Conservation (phyloP, 2,888 invertebrate genomes). For the Chelonus formosanus region DNA sequence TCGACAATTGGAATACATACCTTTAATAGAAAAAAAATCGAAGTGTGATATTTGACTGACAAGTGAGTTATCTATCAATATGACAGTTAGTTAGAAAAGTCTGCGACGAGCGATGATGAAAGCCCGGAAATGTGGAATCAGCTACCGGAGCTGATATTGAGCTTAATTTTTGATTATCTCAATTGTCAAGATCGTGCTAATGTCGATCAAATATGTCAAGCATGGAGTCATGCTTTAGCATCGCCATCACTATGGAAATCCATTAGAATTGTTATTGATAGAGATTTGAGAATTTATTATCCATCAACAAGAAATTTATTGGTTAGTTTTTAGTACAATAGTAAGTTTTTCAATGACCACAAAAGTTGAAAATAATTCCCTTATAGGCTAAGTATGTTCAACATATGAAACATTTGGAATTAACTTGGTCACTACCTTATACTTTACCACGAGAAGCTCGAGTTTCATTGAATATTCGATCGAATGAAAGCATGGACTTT, state of each 20-base stretch:
- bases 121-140: slow-evolving; percentile 61
- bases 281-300: slow-evolving; percentile 54
- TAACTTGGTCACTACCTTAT: slow-evolving; percentile 66
- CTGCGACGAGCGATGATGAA: slow-evolving; percentile 49
- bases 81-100: slow-evolving; percentile 68
- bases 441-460: slow-evolving; percentile 55
- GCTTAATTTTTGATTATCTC: slow-evolving; percentile 58
- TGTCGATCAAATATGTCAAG: slow-evolving; percentile 53
- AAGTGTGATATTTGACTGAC: slow-evolving; percentile 30
- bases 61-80: slow-evolving; percentile 15
- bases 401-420: slow-evolving; percentile 64
- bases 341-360: neutral
- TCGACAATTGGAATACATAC: neutral
- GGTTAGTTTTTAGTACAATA: slow-evolving; percentile 42
- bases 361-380: neutral
- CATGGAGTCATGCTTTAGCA: slow-evolving; percentile 56
- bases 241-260: slow-evolving; percentile 60
- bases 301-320: slow-evolving; percentile 54
- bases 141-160: slow-evolving; percentile 63
- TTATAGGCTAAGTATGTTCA: slow-evolving; percentile 61
- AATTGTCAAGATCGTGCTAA: slow-evolving; percentile 54
- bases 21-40: slow-evolving; percentile 24
- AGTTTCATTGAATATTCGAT: slow-evolving; percentile 59
- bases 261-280: slow-evolving; percentile 57
- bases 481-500: slow-evolving; percentile 63